Evolutionary conservation across 2,113 vertebrate species (phyloP).

Genomic region (Dryoscopus gambensis): DNA sequence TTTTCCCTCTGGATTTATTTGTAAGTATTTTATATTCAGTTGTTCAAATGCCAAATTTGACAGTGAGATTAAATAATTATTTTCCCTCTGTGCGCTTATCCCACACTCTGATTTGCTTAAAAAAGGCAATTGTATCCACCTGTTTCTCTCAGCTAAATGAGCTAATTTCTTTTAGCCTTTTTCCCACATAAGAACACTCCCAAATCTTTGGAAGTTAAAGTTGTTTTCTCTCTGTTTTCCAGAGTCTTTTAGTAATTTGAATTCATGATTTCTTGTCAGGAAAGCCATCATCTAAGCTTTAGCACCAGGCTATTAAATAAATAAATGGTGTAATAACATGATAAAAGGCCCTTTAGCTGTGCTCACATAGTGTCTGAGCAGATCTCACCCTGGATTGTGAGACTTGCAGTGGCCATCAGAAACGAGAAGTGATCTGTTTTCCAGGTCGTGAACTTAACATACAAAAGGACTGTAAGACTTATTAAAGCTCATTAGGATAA

Average conservation of each 20-base stretch:
- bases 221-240: neutral
- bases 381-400: neutral
- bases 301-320: neutral
- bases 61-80: neutral
- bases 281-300: neutral
- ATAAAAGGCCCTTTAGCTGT: neutral
- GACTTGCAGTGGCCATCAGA: neutral
- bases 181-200: neutral
- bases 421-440: neutral
- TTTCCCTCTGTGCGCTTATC: neutral
- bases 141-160: neutral
- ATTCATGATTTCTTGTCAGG: neutral
- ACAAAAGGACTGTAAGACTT: neutral
- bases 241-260: neutral
- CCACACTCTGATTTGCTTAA: neutral
- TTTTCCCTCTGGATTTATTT: neutral
- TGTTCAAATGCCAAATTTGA: neutral
- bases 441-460: neutral
- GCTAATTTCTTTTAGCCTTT: neutral
- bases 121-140: neutral
- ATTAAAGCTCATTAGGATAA: neutral
- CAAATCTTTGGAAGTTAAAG: neutral
- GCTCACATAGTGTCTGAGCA: neutral
- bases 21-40: neutral
- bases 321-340: neutral